These are phyloP conservation scores for Nixonia krombeini DNA, from an alignment of 1,140 invertebrate species.

Conservation along the genomic window DNA sequence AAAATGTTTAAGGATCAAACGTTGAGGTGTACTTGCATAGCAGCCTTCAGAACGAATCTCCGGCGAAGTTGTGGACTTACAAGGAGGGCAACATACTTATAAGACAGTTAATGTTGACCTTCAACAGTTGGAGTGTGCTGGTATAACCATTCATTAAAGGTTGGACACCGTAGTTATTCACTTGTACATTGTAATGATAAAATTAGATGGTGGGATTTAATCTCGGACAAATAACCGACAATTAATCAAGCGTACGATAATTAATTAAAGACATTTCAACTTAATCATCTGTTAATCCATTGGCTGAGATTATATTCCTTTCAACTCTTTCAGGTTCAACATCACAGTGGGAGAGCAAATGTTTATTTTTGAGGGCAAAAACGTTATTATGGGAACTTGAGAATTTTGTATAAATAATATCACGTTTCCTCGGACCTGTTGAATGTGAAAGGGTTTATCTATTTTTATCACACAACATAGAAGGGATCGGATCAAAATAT, in stretches of 20 bases:
- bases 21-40: slow-evolving; percentile 33
- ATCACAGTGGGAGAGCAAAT: no score
- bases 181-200: neutral
- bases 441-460: no score
- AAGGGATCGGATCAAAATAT: no score
- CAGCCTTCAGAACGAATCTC: slow-evolving; percentile 15
- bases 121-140: neutral
- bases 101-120: slow-evolving; percentile 16
- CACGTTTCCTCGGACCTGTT: no score
- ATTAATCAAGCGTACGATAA: no score
- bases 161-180: neutral
- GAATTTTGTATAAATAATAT: no score
- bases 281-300: neutral
- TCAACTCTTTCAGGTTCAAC: neutral
- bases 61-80: slow-evolving; percentile 1
- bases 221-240: no score
- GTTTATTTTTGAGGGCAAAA: no score
- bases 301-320: neutral
- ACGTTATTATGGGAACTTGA: no score
- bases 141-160: neutral
- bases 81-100: slow-evolving; percentile 6
- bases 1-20: slow-evolving; percentile 28
- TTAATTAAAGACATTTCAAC: neutral
- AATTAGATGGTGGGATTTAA: neutral
- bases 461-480: no score